Conservation (phyloP, 1,140 invertebrate species). For the Apis dorsata region DNA sequence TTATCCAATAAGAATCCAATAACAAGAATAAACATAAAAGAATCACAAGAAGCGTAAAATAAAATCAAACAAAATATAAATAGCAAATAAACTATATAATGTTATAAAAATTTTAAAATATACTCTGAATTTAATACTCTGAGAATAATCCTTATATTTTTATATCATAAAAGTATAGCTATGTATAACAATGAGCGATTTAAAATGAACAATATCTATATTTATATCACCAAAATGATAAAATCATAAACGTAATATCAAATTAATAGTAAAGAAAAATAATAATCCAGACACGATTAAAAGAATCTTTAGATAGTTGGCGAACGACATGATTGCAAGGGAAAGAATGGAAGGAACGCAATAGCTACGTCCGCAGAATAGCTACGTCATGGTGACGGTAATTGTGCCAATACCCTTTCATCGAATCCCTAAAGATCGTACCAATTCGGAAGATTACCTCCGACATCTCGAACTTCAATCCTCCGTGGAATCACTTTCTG, state of each 20-base stretch:
- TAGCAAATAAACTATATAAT: no score
- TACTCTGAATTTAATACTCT: no score
- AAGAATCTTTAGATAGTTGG: background rate
- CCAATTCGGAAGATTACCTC: slow-evolving; percentile 43
- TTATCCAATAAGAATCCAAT: no score
- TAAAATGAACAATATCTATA: no score
- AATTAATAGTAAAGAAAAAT: background rate
- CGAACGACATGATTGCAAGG: slow-evolving; percentile 1
- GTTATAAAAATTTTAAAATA: no score
- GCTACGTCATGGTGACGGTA: slow-evolving; percentile 41
- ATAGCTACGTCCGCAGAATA: slow-evolving; percentile 26
- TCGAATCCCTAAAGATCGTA: slow-evolving; percentile 43
- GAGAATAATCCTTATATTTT: no score
- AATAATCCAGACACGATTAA: background rate
- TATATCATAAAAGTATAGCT: no score
- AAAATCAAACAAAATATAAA: no score
- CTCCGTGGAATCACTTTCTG: slow-evolving; percentile 30
- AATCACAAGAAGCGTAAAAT: no score
- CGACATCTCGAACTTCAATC: slow-evolving; percentile 36
- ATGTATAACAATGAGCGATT: no score
- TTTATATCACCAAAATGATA: background rate
- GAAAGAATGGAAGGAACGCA: slow-evolving; percentile 18
- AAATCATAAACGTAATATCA: background rate
- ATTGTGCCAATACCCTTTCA: slow-evolving; percentile 45
- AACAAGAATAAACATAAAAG: no score